Conservation (phyloP, 2,888 invertebrate genomes). For the Ophioninae sp. region DNA sequence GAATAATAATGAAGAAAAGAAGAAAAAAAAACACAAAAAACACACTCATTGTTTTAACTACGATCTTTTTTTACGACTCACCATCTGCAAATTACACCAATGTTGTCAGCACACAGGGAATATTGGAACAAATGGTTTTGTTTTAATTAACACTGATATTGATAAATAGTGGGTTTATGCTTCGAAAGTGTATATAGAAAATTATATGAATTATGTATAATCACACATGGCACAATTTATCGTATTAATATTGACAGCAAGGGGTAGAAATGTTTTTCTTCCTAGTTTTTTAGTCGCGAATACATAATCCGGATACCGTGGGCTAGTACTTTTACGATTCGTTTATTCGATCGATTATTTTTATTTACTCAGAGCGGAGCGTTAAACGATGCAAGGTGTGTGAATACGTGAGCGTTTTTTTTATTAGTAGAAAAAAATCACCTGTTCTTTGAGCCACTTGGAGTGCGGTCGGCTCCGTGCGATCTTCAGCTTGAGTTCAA, state of each 20-base stretch:
- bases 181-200: conserved; percentile 21
- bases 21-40: conserved; percentile 67
- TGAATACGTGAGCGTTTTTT: conserved; percentile 29
- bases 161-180: conserved; percentile 59
- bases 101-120: conserved; percentile 77
- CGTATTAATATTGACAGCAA: conserved; percentile 45
- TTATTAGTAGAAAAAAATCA: conserved; percentile 77
- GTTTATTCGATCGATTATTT: conserved; percentile 16
- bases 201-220: conserved; percentile 24
- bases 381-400: conserved; percentile 53
- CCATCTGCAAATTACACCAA: conserved; percentile 79
- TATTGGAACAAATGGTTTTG: conserved; percentile 76
- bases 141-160: conserved; percentile 71
- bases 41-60: conserved; percentile 71
- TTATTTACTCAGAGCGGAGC: conserved; percentile 35
- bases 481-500: conserved; percentile 94
- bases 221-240: conserved; percentile 56
- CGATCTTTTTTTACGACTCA: conserved; percentile 74
- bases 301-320: conserved; percentile 23
- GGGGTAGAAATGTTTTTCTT: conserved; percentile 2
- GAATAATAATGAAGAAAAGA: neutral
- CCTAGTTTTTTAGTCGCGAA: conserved; percentile 44
- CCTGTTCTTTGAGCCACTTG: conserved; percentile 95
- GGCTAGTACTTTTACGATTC: conserved; percentile 10
- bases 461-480: conserved; percentile 94